Evolutionary conservation across 2,113 vertebrate species (phyloP).

Genomic region (Rhodinocichla rosea): DNA sequence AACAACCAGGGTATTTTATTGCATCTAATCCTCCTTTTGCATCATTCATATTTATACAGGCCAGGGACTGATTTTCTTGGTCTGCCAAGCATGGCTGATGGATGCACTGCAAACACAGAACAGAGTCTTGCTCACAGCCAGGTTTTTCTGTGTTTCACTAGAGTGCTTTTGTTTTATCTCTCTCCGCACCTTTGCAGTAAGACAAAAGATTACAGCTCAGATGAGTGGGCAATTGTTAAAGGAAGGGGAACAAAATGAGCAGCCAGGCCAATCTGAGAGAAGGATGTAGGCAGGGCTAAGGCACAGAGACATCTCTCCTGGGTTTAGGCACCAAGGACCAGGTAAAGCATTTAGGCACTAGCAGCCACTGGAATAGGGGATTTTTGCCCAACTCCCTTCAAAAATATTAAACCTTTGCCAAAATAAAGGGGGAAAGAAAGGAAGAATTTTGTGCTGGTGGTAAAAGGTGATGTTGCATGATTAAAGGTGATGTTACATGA

Average conservation of each 20-base stretch:
- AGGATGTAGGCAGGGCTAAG: not conserved
- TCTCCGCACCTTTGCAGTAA: not conserved
- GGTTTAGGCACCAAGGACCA: not conserved
- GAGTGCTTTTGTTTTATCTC: conserved; percentile 16
- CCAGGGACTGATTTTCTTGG: not conserved
- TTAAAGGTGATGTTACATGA: not conserved
- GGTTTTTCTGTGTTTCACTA: not conserved
- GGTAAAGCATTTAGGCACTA: not conserved
- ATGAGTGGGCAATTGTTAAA: not conserved
- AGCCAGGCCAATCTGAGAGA: not conserved
- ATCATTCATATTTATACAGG: conserved; percentile 19
- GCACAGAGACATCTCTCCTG: not conserved
- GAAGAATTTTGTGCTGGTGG: not conserved
- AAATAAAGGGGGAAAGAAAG: not conserved
- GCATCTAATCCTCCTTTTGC: not conserved
- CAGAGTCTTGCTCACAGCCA: not conserved
- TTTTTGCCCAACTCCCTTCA: not conserved
- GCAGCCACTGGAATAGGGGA: not conserved
- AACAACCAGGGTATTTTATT: not conserved
- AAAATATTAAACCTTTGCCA: not conserved
- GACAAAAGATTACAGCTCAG: not conserved
- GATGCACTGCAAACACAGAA: not conserved
- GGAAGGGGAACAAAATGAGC: not conserved
- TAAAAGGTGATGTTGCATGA: not conserved
- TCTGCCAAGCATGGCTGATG: conserved; percentile 1